A percentile compares a stretch with the other conserved stretches of the same genome.
Conservation (phyloP, 2,888 invertebrate species). For the Zhengitettix transpicula region DNA sequence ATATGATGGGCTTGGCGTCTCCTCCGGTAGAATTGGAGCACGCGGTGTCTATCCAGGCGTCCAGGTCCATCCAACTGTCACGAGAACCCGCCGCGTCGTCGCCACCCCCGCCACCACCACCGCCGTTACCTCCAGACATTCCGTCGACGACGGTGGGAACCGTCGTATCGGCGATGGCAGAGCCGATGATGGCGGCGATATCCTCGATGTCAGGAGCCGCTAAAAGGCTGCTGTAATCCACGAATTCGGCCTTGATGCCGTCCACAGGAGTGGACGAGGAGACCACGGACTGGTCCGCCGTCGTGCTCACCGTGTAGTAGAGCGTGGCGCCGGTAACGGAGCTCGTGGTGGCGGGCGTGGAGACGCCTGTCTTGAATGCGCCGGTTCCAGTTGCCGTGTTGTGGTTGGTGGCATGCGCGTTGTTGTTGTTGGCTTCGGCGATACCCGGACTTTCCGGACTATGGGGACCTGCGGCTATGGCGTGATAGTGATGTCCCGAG, state of each 20-base stretch:
- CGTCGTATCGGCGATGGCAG: slow-evolving; percentile 77
- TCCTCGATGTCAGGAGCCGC: slow-evolving; percentile 42
- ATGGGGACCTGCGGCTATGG: slow-evolving; percentile 41
- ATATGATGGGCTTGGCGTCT: slow-evolving; percentile 41
- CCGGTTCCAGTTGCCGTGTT: slow-evolving; percentile 9
- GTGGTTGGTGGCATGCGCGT: slow-evolving; percentile 14
- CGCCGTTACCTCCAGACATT: slow-evolving; percentile 29
- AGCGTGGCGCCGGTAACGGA: slow-evolving; percentile 25
- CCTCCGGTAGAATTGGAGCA: slow-evolving; percentile 50
- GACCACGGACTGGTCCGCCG: slow-evolving; percentile 25
- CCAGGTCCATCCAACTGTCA: slow-evolving; percentile 78
- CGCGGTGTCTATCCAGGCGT: slow-evolving; percentile 70
- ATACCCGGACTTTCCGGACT: slow-evolving; percentile 21
- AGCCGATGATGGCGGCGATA: slow-evolving; percentile 73
- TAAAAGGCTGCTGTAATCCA: slow-evolving; percentile 18
- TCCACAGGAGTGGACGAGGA: slow-evolving; percentile 29
- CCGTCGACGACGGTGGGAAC: slow-evolving; percentile 41
- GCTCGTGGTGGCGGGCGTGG: slow-evolving; percentile 13
- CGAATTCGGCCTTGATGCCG: slow-evolving; percentile 19
- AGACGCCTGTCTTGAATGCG: slow-evolving; percentile 25
- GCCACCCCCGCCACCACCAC: slow-evolving; percentile 38
- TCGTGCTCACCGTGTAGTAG: slow-evolving; percentile 15
- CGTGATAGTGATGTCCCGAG: slow-evolving; percentile 73
- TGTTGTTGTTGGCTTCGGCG: slow-evolving; percentile 20
- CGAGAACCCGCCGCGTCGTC: slow-evolving; percentile 50